Percentiles rank a stretch among this genome's conserved stretches.
Conservation (phyloP, 2,888 invertebrate species). For the Brachypterus glaber region DNA sequence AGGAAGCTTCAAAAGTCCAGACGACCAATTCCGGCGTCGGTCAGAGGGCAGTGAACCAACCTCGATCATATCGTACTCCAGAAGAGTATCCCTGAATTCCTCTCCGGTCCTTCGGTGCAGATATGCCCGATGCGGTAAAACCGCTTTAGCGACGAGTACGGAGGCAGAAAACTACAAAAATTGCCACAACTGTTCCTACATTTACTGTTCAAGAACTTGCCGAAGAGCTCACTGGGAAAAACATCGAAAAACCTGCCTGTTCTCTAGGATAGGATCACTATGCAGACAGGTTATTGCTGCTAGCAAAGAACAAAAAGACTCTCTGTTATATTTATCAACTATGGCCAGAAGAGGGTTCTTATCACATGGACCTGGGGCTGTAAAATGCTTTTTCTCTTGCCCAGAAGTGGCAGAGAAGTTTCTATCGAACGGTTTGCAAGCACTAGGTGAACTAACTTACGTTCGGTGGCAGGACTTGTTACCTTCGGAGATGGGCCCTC, state of each 20-base stretch:
- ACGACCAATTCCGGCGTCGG: slow-evolving; percentile 46
- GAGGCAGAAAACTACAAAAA: slow-evolving; percentile 80
- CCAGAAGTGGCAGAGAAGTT: slow-evolving; percentile 80
- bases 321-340: slow-evolving; percentile 67
- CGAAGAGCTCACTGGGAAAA: slow-evolving; percentile 87
- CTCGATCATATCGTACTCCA: slow-evolving; percentile 25
- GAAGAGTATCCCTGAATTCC: slow-evolving; percentile 55
- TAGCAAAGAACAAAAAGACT: slow-evolving; percentile 68
- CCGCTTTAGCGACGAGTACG: slow-evolving; percentile 59
- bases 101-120: slow-evolving; percentile 53
- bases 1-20: slow-evolving; percentile 22
- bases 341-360: slow-evolving; percentile 77
- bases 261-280: slow-evolving; percentile 80
- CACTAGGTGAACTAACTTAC: slow-evolving; percentile 70
- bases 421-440: slow-evolving; percentile 63
- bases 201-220: slow-evolving; percentile 88
- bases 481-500: slow-evolving; percentile 82
- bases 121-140: slow-evolving; percentile 66
- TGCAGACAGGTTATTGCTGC: slow-evolving; percentile 78
- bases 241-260: slow-evolving; percentile 82
- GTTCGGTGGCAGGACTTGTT: slow-evolving; percentile 77
- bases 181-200: slow-evolving; percentile 90
- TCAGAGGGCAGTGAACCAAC: slow-evolving; percentile 55
- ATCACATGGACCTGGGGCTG: slow-evolving; percentile 80
- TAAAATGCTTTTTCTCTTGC: slow-evolving; percentile 82